A percentile compares a stretch with the other conserved stretches of the same genome.
Evolutionary conservation across 1,140 invertebrate species (phyloP).

Genomic region (Drosophila littoralis): DNA sequence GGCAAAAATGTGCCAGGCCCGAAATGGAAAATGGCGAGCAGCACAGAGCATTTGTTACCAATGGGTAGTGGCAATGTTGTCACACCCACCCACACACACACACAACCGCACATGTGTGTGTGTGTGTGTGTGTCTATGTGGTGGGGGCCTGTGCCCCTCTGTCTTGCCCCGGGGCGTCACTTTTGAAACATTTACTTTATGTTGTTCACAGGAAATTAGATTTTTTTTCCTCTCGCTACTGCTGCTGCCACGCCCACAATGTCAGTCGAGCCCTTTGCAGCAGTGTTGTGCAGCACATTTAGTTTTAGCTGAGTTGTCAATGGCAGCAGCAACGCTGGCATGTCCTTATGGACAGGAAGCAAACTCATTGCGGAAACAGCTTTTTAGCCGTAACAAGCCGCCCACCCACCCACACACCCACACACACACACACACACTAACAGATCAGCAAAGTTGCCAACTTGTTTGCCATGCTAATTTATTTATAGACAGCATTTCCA

Average conservation of each 20-base stretch:
- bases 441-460: slow-evolving; percentile 49
- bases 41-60: slow-evolving; percentile 72
- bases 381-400: slow-evolving; percentile 77
- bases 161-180: slow-evolving; percentile 59
- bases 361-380: slow-evolving; percentile 82
- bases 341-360: slow-evolving; percentile 80
- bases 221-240: slow-evolving; percentile 50
- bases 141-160: slow-evolving; percentile 2
- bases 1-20: slow-evolving; percentile 45
- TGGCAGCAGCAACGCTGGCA: slow-evolving; percentile 55
- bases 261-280: slow-evolving; percentile 16
- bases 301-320: slow-evolving; percentile 78
- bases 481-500: slow-evolving; percentile 72
- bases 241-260: slow-evolving; percentile 41
- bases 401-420: slow-evolving; percentile 40
- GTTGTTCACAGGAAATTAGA: slow-evolving; percentile 82
- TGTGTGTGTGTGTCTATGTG: neutral
- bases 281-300: slow-evolving; percentile 68
- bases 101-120: slow-evolving; percentile 17
- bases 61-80: slow-evolving; percentile 64
- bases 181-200: slow-evolving; percentile 83
- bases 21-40: slow-evolving; percentile 62
- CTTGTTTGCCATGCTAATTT: slow-evolving; percentile 81
- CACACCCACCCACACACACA: slow-evolving; percentile 49
- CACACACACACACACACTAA: slow-evolving; percentile 15